Evolutionary conservation across 2,113 vertebrate genomes (phyloP), one percentile per base, ranked within the genome.

Genomic region (rabbit (Oryctolagus cuniculus)): DNA sequence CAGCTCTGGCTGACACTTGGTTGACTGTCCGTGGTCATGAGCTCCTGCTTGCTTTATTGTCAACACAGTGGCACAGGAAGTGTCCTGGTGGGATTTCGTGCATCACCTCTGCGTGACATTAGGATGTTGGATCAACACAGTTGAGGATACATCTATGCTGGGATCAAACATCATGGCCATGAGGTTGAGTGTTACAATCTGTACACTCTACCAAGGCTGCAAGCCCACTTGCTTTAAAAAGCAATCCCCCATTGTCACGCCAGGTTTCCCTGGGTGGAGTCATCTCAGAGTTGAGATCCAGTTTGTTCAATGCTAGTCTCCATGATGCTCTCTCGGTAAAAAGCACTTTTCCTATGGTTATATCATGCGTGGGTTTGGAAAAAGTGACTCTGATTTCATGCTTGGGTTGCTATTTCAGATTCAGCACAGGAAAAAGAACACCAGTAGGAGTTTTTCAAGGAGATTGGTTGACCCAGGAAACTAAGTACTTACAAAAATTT

Each of bases 401-500:
- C 64, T 67, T 73, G 25, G 38, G 53, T 44, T 63, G 78, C 12
- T 5, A 0, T 10, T 51, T 77, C 25, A 66, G 38, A 27, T 16
- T 86, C 44, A 83, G 61, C 66, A 49, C 12, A 31, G 36, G n/a
- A 70, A 63, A 61, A 94, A 87, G 13, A 78, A 92, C 78, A 25
- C 9, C 73, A 82, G 31, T 51, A 2, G 55, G 64, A 89, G 29
- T 31, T 83, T 69, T 92, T 55, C 63, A 78, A 82, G 89, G 63
- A 95, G 27, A 66, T 51, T 83, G 87, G 67, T 77, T 55, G 64
- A 70, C 44, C 58, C 34, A 61, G 55, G 89, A 93, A 73, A 84
- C 75, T 5, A 34, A 79, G 69, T 5, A 2, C 38, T 61, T 91
- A 25, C 36, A 55, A 69, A 29, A 72, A 16, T 27, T 36, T 51